Conservation (phyloP, 2,113 vertebrate genomes). For the Macheiramphus alcinus region DNA sequence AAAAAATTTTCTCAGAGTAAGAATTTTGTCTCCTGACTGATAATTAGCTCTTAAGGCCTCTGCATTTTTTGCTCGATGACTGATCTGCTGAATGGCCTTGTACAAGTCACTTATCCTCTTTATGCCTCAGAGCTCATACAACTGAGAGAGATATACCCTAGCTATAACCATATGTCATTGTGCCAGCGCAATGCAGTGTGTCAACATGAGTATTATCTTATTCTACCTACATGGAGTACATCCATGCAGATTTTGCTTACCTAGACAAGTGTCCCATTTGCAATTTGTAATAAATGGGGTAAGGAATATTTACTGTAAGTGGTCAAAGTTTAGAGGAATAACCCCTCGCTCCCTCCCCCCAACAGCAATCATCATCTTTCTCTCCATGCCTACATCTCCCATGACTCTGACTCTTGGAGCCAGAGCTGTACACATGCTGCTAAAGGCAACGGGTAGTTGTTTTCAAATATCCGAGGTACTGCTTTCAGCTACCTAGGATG, state of each 20-base stretch:
- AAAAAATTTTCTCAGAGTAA: background rate
- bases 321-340: background rate
- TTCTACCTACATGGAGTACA: background rate
- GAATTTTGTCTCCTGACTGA: background rate
- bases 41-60: constrained; percentile 6
- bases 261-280: background rate
- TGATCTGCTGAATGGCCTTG: constrained; percentile 30
- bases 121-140: constrained; percentile 14
- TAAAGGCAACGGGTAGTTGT: background rate
- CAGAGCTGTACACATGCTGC: background rate
- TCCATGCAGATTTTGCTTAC: constrained; percentile 4
- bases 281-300: background rate
- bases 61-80: background rate
- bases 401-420: background rate
- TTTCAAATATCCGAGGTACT: background rate
- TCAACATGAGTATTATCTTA: background rate
- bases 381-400: background rate
- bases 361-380: background rate
- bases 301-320: background rate
- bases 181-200: background rate
- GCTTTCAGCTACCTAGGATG: background rate
- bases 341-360: background rate
- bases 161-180: constrained; percentile 30
- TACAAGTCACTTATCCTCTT: constrained; percentile 24
- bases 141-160: background rate